Base-by-base conservation (phyloP, 2,113 vertebrate species). In the Pleuronectes platessa region DNA sequence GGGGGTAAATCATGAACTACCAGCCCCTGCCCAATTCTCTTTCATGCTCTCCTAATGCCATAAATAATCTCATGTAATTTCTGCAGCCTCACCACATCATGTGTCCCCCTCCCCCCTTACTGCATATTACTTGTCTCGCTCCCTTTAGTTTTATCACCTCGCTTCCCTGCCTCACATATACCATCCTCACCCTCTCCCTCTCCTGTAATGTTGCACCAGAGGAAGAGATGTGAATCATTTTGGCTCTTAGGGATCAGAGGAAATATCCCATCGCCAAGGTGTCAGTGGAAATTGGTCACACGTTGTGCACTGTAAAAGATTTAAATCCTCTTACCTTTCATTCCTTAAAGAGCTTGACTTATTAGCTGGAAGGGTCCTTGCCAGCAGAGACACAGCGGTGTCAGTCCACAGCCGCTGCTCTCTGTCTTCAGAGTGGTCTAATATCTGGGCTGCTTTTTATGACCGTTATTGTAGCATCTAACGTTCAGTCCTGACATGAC, bases 61-160 rank as follows among this genome's bases (percentile, higher is more conserved):
- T 79, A 86, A 85, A 90, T 89, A 80, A 87, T 86, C 69, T 71
- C 63, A 77, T 83, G 45, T 81, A 49, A 68, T 68, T 71, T 76
- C 54, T 85, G n/a, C 75, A 63, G 74, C 71, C 67, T 67, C 62
- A 69, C 79, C 56, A 71, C 61, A 74, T 69, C 53, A 27, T 47
- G 58, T 5, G 1, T n/a, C 72, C 37, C 60, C 81, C 37, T 61
- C 65, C 71, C 17, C 86, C 20, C 68, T 58, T 54, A 56, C 71
- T 54, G 51, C 51, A 54, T n/a, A n/a, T 20, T 54, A 54, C 51
- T 76, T 61, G 53, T 45, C 71, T 76, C 35, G 24, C 74, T 74
- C 53, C 58, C 62, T 83, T 71, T 75, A 68, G 26, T 85, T 88
- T 79, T 87, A 83, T 86, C 78, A 77, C 84, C 75, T 75, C 56